Evolutionary conservation across 2,888 invertebrate genomes (phyloP), one percentile per base, ranked within the genome.

Genomic region (Plagodis pulveraria): DNA sequence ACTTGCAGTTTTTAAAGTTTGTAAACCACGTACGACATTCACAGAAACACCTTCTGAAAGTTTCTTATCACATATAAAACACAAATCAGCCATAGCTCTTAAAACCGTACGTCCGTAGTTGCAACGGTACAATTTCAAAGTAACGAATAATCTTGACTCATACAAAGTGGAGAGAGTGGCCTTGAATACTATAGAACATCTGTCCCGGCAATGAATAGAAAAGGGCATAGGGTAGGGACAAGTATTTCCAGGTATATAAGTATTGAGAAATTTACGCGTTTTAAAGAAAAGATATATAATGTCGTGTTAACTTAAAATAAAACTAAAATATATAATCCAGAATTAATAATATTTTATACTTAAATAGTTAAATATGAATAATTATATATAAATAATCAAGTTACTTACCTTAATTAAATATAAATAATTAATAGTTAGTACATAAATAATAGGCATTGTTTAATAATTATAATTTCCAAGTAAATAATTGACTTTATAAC

Each of bases 1-100:
- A 70, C 69, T 72, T 65, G 70, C 70, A 69, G 65, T 69, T 69
- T 61, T 68, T 70, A 72, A 69, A 66, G 72, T 69, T 67, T 71
- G 55, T 60, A 71, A 65, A 65, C 68, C 69, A 65, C 73, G 70
- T 53, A 67, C 69, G 48, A 71, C 69, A 66, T 68, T 67, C 48
- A 73, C 68, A 73, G 63, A 66, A 64, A 55, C 67, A 65, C 64
- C 66, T 67, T 63, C 66, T 61, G 66, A 65, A 63, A 65, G 63
- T 66, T 40, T 38, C 63, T 66, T 65, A 61, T 69, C 62, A 71
- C 68, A 71, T 65, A 71, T 65, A 70, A 70, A 71, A 69, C 69
- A 71, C 62, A 69, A 69, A 69, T 71, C 67, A 68, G 67, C 66
- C 71, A 68, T 68, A 67, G 61, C 54, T 68, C 61, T 65, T 64